phyloP scores from a whole-genome alignment of 2,113 vertebrate genomes.

The Dromas ardeola region DNA sequence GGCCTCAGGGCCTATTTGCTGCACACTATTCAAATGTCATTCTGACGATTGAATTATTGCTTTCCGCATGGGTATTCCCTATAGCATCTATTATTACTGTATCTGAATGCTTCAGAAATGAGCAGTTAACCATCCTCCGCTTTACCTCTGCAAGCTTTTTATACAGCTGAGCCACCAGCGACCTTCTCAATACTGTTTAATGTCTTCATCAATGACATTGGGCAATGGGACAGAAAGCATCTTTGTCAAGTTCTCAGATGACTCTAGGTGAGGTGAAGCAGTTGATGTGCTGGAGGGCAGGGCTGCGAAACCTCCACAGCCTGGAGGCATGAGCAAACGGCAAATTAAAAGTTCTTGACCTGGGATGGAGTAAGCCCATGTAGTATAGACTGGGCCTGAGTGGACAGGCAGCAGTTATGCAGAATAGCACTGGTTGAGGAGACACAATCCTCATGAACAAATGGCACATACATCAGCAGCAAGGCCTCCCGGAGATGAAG shows the following conservation, averaged over 20 bases:
- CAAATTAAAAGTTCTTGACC: neutral
- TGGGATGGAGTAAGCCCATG: neutral
- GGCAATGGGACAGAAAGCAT: neutral
- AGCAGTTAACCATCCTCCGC: neutral
- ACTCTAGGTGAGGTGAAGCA: neutral
- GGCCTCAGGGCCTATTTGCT: slow-evolving; percentile 20
- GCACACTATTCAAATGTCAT: slow-evolving; percentile 41
- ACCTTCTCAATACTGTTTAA: neutral
- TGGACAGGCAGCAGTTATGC: neutral
- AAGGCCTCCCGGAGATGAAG: neutral
- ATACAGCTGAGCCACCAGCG: neutral
- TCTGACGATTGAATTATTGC: slow-evolving; percentile 37
- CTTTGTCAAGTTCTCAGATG: neutral
- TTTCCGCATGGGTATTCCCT: neutral
- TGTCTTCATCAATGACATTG: neutral
- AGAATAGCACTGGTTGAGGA: neutral
- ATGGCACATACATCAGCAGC: neutral
- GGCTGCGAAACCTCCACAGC: fast-evolving
- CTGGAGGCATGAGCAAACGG: neutral
- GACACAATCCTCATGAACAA: neutral
- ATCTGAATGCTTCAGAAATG: neutral
- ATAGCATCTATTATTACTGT: slow-evolving; percentile 12
- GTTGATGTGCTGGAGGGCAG: neutral
- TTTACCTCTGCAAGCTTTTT: neutral
- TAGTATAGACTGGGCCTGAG: neutral